phyloP scores from a whole-genome alignment of 2,113 vertebrate genomes.

The Psittacus erithacus region DNA sequence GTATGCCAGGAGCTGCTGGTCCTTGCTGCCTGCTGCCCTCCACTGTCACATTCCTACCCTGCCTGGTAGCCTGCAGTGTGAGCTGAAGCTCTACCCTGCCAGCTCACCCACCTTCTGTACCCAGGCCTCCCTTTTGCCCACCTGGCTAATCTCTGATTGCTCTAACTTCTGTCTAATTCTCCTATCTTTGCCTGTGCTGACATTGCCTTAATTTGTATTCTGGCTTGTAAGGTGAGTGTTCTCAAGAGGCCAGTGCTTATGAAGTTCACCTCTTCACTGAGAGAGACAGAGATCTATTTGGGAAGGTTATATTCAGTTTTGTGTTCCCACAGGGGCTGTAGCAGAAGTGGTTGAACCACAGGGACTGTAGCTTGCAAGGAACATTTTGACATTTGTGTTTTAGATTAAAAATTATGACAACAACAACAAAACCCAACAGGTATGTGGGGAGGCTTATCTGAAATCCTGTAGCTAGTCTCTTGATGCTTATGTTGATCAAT shows the following conservation, averaged over 20 bases:
- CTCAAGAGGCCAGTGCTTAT: neutral
- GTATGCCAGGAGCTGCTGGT: neutral
- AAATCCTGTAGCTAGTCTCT: neutral
- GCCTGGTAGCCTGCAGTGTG: neutral
- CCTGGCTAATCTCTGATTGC: neutral
- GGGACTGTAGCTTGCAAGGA: neutral
- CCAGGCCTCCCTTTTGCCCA: neutral
- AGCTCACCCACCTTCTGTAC: neutral
- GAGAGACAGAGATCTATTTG: neutral
- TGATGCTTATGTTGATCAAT: neutral
- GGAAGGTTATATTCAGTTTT: neutral
- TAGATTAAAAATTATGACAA: neutral
- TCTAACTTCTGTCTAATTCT: neutral
- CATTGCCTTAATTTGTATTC: neutral
- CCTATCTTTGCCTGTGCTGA: neutral
- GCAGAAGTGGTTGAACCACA: neutral
- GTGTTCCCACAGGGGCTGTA: neutral
- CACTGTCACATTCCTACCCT: fast-evolving
- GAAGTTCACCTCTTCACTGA: neutral
- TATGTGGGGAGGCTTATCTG: neutral
- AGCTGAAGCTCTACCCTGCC: neutral
- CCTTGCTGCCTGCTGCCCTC: neutral
- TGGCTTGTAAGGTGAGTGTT: neutral
- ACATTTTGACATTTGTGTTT: neutral
- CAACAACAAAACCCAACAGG: fast-evolving